A percentile compares a stretch with the other conserved stretches of the same genome.
Evolutionary conservation across 1,140 invertebrate species (phyloP).

Genomic region (Drosophila nebulosa): DNA sequence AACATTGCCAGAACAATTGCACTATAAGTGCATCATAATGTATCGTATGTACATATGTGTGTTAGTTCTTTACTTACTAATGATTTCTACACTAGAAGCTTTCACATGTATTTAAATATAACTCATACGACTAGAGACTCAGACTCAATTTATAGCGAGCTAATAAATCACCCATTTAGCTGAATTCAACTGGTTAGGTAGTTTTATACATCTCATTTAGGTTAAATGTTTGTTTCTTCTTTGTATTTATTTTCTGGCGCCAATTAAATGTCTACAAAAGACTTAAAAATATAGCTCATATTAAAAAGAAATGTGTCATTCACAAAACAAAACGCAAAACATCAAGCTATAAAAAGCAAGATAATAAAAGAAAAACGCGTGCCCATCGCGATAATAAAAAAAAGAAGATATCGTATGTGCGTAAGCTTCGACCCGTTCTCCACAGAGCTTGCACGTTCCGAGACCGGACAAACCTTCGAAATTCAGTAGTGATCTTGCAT

Average conservation of each 20-base stretch:
- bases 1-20: neutral
- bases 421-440: neutral
- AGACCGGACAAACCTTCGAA: neutral
- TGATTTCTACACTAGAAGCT: neutral
- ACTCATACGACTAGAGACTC: neutral
- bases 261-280: neutral
- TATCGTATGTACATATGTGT: neutral
- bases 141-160: neutral
- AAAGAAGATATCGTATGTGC: neutral
- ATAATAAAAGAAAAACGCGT: slow-evolving; percentile 8
- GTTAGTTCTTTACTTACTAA: neutral
- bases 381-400: neutral
- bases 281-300: neutral
- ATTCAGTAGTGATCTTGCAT: neutral
- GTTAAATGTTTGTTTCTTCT: neutral
- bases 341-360: neutral
- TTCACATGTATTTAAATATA: neutral
- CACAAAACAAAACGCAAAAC: neutral
- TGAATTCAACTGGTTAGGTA: neutral
- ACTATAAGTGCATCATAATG: neutral
- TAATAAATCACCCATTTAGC: neutral
- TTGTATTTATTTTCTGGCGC: neutral
- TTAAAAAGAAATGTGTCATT: slow-evolving; percentile 4
- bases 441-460: neutral
- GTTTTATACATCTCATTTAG: neutral